These are phyloP conservation scores for Linnaemya vulpina DNA, from an alignment of 2,888 invertebrate species.

Conservation along the genomic window DNA sequence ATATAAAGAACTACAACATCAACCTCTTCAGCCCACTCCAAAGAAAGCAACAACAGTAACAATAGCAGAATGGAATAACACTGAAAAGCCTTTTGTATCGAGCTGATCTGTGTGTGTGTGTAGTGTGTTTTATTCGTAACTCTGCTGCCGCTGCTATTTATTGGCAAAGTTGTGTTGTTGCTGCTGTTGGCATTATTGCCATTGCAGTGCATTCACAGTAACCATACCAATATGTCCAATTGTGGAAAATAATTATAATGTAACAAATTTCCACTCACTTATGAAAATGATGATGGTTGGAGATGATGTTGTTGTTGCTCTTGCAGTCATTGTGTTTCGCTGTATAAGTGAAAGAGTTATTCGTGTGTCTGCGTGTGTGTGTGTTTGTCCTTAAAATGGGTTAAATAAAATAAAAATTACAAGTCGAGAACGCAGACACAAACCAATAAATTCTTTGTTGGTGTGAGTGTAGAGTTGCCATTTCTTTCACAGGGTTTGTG, in stretches of 20 bases:
- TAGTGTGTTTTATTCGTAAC: background rate
- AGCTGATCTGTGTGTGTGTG: background rate
- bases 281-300: conserved; percentile 71
- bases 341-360: background rate
- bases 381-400: conserved; percentile 69
- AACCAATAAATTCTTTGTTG: conserved; percentile 10
- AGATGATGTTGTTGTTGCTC: conserved; percentile 53
- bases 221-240: conserved; percentile 84
- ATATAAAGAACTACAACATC: conserved; percentile 29
- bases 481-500: conserved; percentile 51
- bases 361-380: conserved; percentile 17
- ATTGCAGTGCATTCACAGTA: conserved; percentile 71
- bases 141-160: conserved; percentile 29
- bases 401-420: conserved; percentile 69
- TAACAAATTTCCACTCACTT: conserved; percentile 83
- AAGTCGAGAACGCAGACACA: conserved; percentile 19
- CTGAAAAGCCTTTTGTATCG: conserved; percentile 23
- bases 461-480: conserved; percentile 56
- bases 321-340: conserved; percentile 42
- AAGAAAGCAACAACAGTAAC: conserved; percentile 10
- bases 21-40: background rate
- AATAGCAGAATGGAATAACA: conserved; percentile 28
- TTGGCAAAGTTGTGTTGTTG: conserved; percentile 64
- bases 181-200: conserved; percentile 64
- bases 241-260: conserved; percentile 84